phyloP scores from a whole-genome alignment of 2,888 invertebrate species.

The Junonia oenone region DNA sequence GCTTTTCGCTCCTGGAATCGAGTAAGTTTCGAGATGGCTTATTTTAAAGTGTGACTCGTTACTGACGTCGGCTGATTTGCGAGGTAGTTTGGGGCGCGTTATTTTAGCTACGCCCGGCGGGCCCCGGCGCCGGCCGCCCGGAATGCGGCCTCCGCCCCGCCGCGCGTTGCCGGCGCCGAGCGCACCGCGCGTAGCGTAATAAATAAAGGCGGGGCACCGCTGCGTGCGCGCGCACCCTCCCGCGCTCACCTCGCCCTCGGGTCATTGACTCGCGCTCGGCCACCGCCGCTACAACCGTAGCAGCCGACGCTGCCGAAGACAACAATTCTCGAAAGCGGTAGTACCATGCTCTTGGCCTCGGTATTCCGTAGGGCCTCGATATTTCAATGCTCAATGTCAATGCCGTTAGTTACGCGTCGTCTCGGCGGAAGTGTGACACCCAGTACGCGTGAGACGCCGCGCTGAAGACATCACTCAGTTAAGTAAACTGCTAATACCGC shows the following conservation, averaged over 20 bases:
- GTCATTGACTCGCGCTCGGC: constrained; percentile 69
- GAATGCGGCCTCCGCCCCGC: constrained; percentile 55
- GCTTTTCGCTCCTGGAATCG: constrained; percentile 45
- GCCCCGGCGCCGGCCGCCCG: constrained; percentile 71
- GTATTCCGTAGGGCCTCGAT: constrained; percentile 36
- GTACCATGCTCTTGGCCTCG: constrained; percentile 54
- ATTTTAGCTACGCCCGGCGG: constrained; percentile 68
- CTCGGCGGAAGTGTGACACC: constrained; percentile 24
- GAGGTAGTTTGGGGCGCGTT: constrained; percentile 53
- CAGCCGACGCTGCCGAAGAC: constrained; percentile 57
- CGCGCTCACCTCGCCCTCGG: constrained; percentile 66
- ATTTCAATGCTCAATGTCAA: constrained; percentile 63
- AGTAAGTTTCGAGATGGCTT: constrained; percentile 68
- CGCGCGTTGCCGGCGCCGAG: constrained; percentile 43
- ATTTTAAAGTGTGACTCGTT: constrained; percentile 69
- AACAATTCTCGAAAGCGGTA: constrained; percentile 58
- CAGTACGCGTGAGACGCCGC: constrained; percentile 25
- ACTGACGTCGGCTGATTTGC: constrained; percentile 46
- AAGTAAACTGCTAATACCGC: constrained; percentile 40
- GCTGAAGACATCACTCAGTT: constrained; percentile 25
- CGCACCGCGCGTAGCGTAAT: constrained; percentile 74
- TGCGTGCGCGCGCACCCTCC: constrained; percentile 78
- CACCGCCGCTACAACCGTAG: constrained; percentile 44
- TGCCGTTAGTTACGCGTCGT: constrained; percentile 51
- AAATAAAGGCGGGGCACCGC: constrained; percentile 79